Base-by-base conservation (phyloP, 2,113 vertebrate species). In the Limnothrissa miodon region DNA sequence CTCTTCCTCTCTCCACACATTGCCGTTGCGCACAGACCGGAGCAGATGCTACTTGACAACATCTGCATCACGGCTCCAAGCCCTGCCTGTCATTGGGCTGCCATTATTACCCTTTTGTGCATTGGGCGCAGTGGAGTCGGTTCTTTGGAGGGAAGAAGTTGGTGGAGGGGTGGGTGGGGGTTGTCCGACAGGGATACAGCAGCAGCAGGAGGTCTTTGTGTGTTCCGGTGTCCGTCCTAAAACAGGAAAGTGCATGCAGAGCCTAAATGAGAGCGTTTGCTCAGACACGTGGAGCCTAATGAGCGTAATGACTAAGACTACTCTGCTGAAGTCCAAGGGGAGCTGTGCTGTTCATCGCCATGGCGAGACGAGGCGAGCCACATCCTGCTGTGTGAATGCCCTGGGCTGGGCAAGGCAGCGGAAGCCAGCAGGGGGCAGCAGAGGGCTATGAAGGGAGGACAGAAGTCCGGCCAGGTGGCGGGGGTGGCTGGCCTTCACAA, bases 351-450 rank as follows among this genome's bases (percentile, higher is more conserved):
- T 7, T 17, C 19, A 2, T 1, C 3, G 59, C n/a, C 1, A 9
- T 62, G 59, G n/a, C n/a, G n/a, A 9, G n/a, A 7, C 7, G 23
- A 25, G 59, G n/a, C n/a, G 59, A 9, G n/a, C 56, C 7, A 5
- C n/a, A n/a, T 4, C 23, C 1, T 25, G 56, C 23, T 23, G 56
- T 62, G 59, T 11, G 7, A n/a, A 62, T 29, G 59, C n/a, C 25
- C 59, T n/a, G 2, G 9, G 5, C 45, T 15, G 0, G 21, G 2
- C 19, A 6, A 21, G 19, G 21, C 51, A 56, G 51, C 19, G 19
- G 2, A 1, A 23, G 51, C 85, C 93, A 92, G 88, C 90, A 92
- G 93, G 90, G 92, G 93, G 92, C 89, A 93, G 91, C 91, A 94
- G 87, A 90, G 91, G 70, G 85, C 83, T 91, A 85, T 74, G 51